phyloP scores from a whole-genome alignment of 2,888 invertebrate genomes.

The Cantharis flavilabris region DNA sequence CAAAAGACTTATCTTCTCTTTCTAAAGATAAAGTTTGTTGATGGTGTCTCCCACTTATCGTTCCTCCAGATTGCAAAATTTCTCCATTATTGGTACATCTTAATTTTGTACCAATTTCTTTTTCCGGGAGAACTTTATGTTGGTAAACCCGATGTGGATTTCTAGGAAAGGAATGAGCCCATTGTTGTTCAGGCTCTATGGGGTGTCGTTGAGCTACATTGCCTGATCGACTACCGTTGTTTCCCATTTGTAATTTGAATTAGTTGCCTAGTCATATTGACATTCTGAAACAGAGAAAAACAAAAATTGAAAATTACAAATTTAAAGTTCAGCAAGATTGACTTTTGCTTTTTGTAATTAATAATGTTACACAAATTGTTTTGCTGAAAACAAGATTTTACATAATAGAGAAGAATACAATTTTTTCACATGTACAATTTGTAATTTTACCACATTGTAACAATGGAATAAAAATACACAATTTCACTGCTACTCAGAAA shows the following conservation, averaged over 20 bases:
- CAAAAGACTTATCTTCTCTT: slow-evolving; percentile 23
- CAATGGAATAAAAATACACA: slow-evolving; percentile 21
- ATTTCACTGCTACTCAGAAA: slow-evolving; percentile 14
- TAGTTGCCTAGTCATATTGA: slow-evolving; percentile 24
- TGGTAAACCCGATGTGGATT: slow-evolving; percentile 41
- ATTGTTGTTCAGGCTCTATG: slow-evolving; percentile 40
- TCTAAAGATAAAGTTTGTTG: slow-evolving; percentile 22
- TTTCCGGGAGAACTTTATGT: slow-evolving; percentile 68
- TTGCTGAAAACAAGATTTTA: slow-evolving; percentile 4
- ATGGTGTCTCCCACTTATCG: slow-evolving; percentile 70
- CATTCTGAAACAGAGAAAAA: slow-evolving; percentile 6
- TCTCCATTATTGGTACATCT: slow-evolving; percentile 82
- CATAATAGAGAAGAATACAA: slow-evolving; percentile 12
- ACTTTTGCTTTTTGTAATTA: slow-evolving; percentile 7
- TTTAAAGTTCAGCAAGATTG: not conserved
- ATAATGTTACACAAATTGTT: not conserved
- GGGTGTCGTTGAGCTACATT: slow-evolving; percentile 41
- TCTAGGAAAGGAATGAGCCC: slow-evolving; percentile 49
- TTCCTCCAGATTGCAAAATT: slow-evolving; percentile 81
- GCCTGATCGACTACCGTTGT: slow-evolving; percentile 52
- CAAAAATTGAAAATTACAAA: not conserved
- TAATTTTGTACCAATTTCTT: slow-evolving; percentile 64
- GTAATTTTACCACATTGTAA: slow-evolving; percentile 9
- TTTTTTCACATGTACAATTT: slow-evolving; percentile 17
- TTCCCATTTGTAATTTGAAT: slow-evolving; percentile 48